phyloP scores from a whole-genome alignment of 1,140 invertebrate species.

The Octopus sinensis region DNA sequence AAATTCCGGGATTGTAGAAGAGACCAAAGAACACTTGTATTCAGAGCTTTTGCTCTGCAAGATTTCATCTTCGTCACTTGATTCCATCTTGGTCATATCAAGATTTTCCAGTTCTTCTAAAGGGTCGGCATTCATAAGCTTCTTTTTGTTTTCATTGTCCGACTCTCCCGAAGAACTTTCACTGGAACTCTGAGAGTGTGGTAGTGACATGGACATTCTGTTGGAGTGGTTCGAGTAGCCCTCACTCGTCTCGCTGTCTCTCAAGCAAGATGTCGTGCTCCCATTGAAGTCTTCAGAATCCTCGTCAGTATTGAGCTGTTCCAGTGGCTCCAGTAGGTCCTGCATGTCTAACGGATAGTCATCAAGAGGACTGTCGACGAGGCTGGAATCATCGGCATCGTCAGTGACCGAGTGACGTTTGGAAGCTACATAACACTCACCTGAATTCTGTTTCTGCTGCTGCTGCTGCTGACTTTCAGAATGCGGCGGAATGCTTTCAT shows the following conservation, averaged over 20 bases:
- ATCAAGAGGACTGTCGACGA: conserved; percentile 22
- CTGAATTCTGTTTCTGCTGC: neutral
- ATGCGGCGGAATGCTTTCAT: neutral
- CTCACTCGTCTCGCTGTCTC: conserved; percentile 22
- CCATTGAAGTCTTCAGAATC: conserved; percentile 13
- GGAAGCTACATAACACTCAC: neutral
- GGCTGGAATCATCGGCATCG: conserved; percentile 27
- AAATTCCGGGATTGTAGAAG: neutral
- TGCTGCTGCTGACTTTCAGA: no score
- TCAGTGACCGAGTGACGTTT: conserved; percentile 13
- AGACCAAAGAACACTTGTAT: neutral
- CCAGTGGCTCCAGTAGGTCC: conserved; percentile 35
- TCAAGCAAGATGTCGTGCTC: neutral
- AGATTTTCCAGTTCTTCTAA: conserved; percentile 17
- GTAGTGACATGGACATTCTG: neutral
- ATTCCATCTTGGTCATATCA: conserved; percentile 19
- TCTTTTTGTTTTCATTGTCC: conserved; percentile 12
- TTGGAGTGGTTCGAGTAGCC: neutral
- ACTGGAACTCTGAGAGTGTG: neutral
- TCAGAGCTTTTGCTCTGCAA: neutral
- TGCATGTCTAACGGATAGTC: conserved; percentile 27
- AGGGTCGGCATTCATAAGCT: neutral
- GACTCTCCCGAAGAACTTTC: conserved; percentile 10
- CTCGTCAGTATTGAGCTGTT: conserved; percentile 22
- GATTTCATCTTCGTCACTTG: conserved; percentile 9